Evolutionary conservation across 2,113 vertebrate genomes (phyloP), one percentile per base, ranked within the genome.

Genomic region (Actinemys pallida): DNA sequence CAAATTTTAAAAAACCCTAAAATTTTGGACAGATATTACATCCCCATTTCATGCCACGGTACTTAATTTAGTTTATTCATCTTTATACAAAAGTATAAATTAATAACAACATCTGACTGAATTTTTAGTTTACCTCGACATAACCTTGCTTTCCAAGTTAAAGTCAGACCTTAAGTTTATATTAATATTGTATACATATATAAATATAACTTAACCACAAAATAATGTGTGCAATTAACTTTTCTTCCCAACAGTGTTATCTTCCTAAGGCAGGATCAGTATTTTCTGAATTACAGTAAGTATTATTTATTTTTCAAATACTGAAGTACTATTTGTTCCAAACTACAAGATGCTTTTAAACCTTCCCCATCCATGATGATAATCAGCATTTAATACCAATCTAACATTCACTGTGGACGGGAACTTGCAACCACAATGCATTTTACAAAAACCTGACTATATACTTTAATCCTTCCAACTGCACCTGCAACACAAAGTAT

Each of bases 401-500:
- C 86, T 83, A 72, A 87, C 65, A 11, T 90, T 54, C 93, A 94
- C 24, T 2, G 4, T 1, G 85, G 69, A 84, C 54, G 76, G 9
- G 52, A 96, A 93, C 85, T 78, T 90, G 86, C 88, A 95, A 82
- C n/a, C 85, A 87, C 56, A 95, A 88, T 0, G 39, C 78, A 94
- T 95, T 90, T 65, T 93, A 96, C 83, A 96, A 89, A 97, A 97
- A 97, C 89, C 79, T 19, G 1, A 86, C 84, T 93, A 27, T 86
- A 93, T 45, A 86, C 91, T 94, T 97, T 95, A 97, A 98, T 97
- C 95, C 86, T 97, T 98, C 94, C 96, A 95, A 92, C 94, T 82
- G 91, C 75, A 98, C 89, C 88, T 96, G 97, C 96, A 65, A 96
- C 96, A 96, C 54, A 97, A 98, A 98, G 98, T 97, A 97, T 94